Base-by-base conservation (phyloP, 2,113 vertebrate species). In the Etia nguti region DNA sequence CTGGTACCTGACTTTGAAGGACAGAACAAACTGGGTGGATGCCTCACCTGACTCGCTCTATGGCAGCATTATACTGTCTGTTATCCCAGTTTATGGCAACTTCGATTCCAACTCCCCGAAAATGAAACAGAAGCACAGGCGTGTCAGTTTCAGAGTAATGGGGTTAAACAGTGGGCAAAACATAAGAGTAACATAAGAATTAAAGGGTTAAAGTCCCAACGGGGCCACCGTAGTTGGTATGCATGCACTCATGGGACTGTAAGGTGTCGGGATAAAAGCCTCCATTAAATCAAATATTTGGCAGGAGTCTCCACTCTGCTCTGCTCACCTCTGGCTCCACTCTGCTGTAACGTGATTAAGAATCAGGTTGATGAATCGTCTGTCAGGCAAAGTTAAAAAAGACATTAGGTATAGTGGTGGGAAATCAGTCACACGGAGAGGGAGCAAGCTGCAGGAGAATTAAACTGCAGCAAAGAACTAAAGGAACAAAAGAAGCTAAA, bases 191-290 rank as follows among this genome's bases (percentile, higher is more conserved):
- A 46, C 20, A 34, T 59, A 11, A 43, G 83, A 81, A 83, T 77
- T 15, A 12, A 16, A 59, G 68, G 38, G 54, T 41, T 59, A 16
- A 22, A 20, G 83, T 87, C 86, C 89, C 92, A 9, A 36, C 4
- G 81, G 92, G 87, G 89, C 89, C 83, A 62, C 91, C 6, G 24
- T 83, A 83, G 82, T 79, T 70, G 10, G 20, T 2, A 1, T 16
- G 34, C 31, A 3, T 6, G 34, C 75, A 62, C 90, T 83, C 88
- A 2, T 43, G 89, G 85, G 90, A 91, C 41, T 4, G 34, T 10
- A 55, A 90, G 91, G 91, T 90, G 93, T 91, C n/a, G 29, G 89
- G 83, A 90, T 93, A 87, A 87, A 89, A 92, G 90, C 88, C 77
- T 90, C 81, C 86, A 89, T 84, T 86, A 70, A 52, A 85, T 90